These are phyloP conservation scores for Drosophila trapezifrons DNA, from an alignment of 1,140 invertebrate species.

Conservation along the genomic window DNA sequence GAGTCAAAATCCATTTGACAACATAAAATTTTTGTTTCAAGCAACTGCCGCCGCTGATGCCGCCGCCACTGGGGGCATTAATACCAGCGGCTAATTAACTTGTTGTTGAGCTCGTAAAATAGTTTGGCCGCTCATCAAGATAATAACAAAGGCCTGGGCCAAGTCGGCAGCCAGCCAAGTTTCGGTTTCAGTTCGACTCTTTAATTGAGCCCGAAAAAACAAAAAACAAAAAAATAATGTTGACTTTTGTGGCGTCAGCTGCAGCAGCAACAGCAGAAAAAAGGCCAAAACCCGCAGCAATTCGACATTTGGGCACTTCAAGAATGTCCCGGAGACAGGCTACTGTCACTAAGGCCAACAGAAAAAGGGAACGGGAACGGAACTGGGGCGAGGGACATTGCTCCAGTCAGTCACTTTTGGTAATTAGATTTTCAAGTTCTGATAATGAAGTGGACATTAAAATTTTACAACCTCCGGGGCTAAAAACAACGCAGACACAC, in stretches of 20 bases:
- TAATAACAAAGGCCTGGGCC: constrained; percentile 71
- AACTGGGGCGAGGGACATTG: constrained; percentile 25
- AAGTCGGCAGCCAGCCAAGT: constrained; percentile 38
- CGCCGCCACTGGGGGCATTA: constrained; percentile 53
- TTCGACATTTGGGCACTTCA: constrained; percentile 36
- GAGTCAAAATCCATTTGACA: constrained; percentile 70
- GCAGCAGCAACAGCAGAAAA: constrained; percentile 30
- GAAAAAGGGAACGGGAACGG: constrained; percentile 25
- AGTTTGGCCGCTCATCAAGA: constrained; percentile 80
- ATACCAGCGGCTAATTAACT: constrained; percentile 79
- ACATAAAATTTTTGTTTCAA: constrained; percentile 70
- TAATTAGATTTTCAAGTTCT: constrained; percentile 77
- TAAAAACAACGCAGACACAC: constrained; percentile 16
- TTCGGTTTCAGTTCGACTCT: constrained; percentile 55
- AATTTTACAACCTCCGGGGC: constrained; percentile 72
- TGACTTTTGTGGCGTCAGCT: constrained; percentile 64
- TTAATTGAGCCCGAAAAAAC: constrained; percentile 56
- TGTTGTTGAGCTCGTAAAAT: constrained; percentile 82
- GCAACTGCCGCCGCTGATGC: constrained; percentile 49
- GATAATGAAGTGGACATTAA: constrained; percentile 78
- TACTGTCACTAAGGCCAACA: constrained; percentile 21
- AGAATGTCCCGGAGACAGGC: constrained; percentile 38
- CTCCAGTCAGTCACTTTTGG: constrained; percentile 76
- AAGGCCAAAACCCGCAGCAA: constrained; percentile 30
- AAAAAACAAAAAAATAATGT: constrained; percentile 26